These are phyloP conservation scores for Gymnocheta viridis DNA, from an alignment of 2,888 invertebrate genomes.

Conservation along the genomic window DNA sequence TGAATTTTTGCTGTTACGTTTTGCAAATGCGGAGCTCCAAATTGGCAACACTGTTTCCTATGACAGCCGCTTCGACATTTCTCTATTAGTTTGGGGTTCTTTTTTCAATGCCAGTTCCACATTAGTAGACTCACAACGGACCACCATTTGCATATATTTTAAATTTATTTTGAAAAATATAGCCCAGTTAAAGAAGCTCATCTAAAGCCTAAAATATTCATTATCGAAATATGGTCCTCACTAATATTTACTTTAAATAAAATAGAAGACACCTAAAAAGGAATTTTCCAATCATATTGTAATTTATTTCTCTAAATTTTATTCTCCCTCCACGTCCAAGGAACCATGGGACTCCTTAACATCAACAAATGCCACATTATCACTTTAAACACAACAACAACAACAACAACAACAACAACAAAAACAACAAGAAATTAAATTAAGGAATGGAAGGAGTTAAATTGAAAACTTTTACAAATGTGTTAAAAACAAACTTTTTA, in stretches of 20 bases:
- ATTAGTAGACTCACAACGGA: no score
- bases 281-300: constrained; percentile 26
- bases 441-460: constrained; percentile 27
- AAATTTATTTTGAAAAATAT: no score
- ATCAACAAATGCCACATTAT: constrained; percentile 61
- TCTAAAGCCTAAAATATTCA: no score
- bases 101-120: no score
- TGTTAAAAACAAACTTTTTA: constrained; percentile 63
- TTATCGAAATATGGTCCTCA: no score
- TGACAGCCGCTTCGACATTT: no score
- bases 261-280: not conserved
- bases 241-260: not conserved
- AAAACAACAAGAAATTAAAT: not conserved
- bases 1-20: no score
- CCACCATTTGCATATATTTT: no score
- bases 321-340: not conserved
- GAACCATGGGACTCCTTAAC: constrained; percentile 18
- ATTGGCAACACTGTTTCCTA: no score
- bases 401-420: not conserved
- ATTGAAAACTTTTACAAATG: constrained; percentile 60
- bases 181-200: no score
- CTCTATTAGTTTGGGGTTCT: no score
- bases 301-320: constrained; percentile 30
- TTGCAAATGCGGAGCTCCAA: no score
- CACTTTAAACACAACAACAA: constrained; percentile 38